Percentiles rank a stretch among this genome's conserved stretches.
Conservation (phyloP, 1,140 invertebrate genomes). For the Trialeurodes vaporariorum region DNA sequence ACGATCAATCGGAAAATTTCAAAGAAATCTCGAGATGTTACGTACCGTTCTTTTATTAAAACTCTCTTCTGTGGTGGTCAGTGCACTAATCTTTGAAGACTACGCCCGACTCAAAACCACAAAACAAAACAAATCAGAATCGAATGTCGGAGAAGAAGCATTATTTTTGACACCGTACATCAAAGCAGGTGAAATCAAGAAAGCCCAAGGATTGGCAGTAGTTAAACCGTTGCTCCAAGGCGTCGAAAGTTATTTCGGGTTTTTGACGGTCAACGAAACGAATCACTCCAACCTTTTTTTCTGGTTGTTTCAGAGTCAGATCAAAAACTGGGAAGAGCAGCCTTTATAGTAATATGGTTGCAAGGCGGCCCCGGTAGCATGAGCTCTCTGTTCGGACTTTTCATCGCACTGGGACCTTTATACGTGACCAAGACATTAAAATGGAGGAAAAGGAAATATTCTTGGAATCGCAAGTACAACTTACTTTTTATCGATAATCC, state of each 20-base stretch:
- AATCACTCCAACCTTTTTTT: constrained; percentile 50
- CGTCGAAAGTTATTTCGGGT: constrained; percentile 45
- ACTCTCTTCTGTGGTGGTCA: too few species aligned
- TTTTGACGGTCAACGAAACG: constrained; percentile 57
- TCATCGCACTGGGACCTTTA: too few species aligned
- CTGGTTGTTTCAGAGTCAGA: constrained; percentile 68
- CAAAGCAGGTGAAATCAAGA: constrained; percentile 13
- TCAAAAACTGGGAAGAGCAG: constrained; percentile 34
- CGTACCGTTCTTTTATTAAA: too few species aligned
- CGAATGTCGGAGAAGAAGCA: constrained; percentile 14
- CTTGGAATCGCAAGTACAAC: too few species aligned
- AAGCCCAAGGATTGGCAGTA: constrained; percentile 12
- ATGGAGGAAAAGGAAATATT: too few species aligned
- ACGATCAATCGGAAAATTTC: too few species aligned
- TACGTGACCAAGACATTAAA: too few species aligned
- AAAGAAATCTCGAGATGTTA: too few species aligned
- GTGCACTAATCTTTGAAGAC: too few species aligned
- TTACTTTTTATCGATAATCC: too few species aligned
- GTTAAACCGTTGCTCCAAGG: constrained; percentile 13
- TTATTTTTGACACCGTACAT: constrained; percentile 22
- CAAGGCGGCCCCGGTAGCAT: constrained; percentile 61
- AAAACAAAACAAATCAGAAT: too few species aligned
- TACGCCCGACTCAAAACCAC: too few species aligned
- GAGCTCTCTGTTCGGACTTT: constrained; percentile 54
- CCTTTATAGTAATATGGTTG: constrained; percentile 59